Evolutionary conservation across 1,140 invertebrate genomes (phyloP).

Genomic region (Drosophila pseudoobscura): DNA sequence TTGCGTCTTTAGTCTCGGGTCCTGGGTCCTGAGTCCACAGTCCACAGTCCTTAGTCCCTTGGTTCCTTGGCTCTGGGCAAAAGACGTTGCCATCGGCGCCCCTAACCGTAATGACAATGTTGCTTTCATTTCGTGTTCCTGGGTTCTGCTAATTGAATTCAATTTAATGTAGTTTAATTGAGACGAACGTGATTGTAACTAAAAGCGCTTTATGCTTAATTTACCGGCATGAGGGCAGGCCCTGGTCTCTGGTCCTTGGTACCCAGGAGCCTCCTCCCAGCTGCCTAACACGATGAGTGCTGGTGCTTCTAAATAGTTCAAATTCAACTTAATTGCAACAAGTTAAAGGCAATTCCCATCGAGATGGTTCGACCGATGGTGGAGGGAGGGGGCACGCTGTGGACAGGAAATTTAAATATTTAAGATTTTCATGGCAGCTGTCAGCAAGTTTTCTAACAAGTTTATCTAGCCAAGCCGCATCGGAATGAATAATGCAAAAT

Average conservation of each 20-base stretch:
- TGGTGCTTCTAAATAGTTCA: constrained; percentile 67
- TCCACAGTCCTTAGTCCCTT: constrained; percentile 27
- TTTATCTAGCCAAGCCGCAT: constrained; percentile 56
- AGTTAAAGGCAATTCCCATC: constrained; percentile 56
- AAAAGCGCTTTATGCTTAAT: constrained; percentile 82
- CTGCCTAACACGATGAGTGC: constrained; percentile 42
- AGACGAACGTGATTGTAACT: constrained; percentile 82
- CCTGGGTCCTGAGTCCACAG: constrained; percentile 14
- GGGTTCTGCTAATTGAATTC: constrained; percentile 77
- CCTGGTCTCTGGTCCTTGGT: not conserved
- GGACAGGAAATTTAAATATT: constrained; percentile 69
- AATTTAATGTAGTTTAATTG: constrained; percentile 83
- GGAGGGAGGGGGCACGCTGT: not conserved
- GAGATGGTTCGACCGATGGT: constrained; percentile 18
- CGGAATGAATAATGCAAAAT: constrained; percentile 70
- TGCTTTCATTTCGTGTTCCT: constrained; percentile 65
- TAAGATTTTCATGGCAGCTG: constrained; percentile 65
- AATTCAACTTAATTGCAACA: constrained; percentile 74
- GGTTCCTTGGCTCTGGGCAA: constrained; percentile 22
- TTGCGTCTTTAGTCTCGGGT: constrained; percentile 18
- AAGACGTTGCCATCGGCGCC: constrained; percentile 20
- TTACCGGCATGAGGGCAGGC: constrained; percentile 60
- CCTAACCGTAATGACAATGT: constrained; percentile 73
- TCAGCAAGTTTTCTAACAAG: constrained; percentile 64
- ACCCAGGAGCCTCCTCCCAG: not conserved